Evolutionary conservation across 2,113 vertebrate genomes (phyloP), one percentile per base, ranked within the genome.

Genomic region (Phocoena sinus): DNA sequence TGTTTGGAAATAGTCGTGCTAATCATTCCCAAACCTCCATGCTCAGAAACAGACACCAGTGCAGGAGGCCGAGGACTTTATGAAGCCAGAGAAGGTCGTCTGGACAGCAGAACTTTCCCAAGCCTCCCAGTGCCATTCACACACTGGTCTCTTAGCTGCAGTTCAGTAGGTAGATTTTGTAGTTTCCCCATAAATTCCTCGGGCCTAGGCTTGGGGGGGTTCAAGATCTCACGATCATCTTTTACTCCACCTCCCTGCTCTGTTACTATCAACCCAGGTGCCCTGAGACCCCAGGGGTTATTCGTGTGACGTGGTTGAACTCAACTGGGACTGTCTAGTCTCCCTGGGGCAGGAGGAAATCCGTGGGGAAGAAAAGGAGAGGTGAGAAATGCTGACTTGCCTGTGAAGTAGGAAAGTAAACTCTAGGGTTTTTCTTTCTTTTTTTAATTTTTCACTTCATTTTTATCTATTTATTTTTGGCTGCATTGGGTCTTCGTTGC

Each of bases 91-190:
- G 23, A 58, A 68, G 70, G 79, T 44, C 3, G 0, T 60, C 58
- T 68, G 89, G 96, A 58, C 83, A 97, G 79, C 82, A 68, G 11
- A 97, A 41, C 96, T 73, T 74, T 82, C 53, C 4, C 38, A 85
- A 14, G 21, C 62, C 73, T 56, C 14, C 83, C 50, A 73, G 50
- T 93, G 44, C 31, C 47, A 36, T 14, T 88, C 56, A 9, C 23
- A 6, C 18, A 8, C 28, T 26, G 25, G 31, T 25, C 4, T 63
- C 38, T 53, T 73, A 0, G 0, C 21, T 91, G 44, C 41, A 79
- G 17, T 80, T 20, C 38, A 95, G 58, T 18, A 28, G 90, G 18
- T 83, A 79, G 20, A 20, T 70, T 92, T 77, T 56, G 87, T 60
- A 62, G 23, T 47, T 14, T 94, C 53, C 60, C 15, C n/a, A 2